Evolutionary conservation across 2,113 vertebrate genomes (phyloP).

Genomic region (Asarcornis scutulata): DNA sequence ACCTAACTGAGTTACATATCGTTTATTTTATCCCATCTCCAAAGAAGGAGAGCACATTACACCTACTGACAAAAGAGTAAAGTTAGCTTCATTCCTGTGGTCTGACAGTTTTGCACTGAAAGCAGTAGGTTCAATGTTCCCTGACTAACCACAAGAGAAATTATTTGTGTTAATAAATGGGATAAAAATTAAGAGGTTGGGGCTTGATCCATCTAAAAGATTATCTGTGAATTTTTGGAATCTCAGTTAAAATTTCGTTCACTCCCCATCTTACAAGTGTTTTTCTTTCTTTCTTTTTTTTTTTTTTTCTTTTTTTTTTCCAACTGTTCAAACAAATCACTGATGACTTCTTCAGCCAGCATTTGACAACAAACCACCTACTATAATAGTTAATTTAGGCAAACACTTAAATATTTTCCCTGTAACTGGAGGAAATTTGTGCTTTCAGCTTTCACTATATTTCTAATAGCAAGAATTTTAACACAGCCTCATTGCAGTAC

Average conservation of each 20-base stretch:
- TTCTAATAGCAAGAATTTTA: background rate
- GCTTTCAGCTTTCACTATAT: background rate
- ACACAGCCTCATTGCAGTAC: background rate
- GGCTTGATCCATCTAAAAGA: background rate
- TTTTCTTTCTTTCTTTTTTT: background rate
- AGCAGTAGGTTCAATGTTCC: background rate
- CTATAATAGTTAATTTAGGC: background rate
- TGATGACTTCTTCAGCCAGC: background rate
- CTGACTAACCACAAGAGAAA: background rate
- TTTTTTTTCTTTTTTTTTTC: too few species aligned
- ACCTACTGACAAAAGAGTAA: background rate
- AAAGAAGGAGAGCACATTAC: background rate
- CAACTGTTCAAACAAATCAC: too few species aligned
- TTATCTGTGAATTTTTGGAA: background rate
- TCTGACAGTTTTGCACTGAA: background rate
- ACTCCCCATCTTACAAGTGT: accelerated
- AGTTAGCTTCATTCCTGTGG: background rate
- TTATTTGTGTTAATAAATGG: background rate
- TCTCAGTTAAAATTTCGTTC: background rate
- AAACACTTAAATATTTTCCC: background rate
- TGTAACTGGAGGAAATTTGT: background rate
- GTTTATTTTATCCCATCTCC: background rate
- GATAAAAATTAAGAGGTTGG: background rate
- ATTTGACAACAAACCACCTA: background rate
- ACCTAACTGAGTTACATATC: background rate